phyloP scores from a whole-genome alignment of 2,113 vertebrate species.

The Natator depressus region DNA sequence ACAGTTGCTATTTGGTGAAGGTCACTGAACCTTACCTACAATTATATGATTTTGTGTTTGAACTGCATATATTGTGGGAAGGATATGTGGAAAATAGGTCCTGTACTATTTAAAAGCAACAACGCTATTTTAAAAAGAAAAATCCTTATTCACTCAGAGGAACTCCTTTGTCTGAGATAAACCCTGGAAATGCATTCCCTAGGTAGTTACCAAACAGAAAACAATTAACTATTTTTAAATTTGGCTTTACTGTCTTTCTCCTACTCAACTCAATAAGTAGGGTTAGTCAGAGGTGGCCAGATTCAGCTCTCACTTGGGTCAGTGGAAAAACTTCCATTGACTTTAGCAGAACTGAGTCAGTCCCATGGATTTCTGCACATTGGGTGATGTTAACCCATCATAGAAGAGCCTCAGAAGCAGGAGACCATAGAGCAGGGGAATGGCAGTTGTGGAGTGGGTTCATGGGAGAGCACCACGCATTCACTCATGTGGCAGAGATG shows the following conservation, averaged over 20 bases:
- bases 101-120: neutral
- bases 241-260: neutral
- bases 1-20: neutral
- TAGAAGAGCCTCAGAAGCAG: neutral
- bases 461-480: neutral
- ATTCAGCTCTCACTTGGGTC: neutral
- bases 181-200: neutral
- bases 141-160: neutral
- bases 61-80: neutral
- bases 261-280: neutral
- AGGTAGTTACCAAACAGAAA: neutral
- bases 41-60: neutral
- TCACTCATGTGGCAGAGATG: neutral
- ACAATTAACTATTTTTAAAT: no score
- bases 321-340: neutral
- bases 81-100: neutral
- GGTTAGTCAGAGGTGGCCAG: neutral
- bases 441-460: neutral
- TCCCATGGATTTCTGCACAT: neutral
- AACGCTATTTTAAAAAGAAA: neutral
- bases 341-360: fast-evolving
- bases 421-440: neutral
- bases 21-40: neutral
- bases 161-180: neutral
- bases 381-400: neutral